Evolutionary conservation across 2,113 vertebrate genomes (phyloP).

Genomic region (Apistogramma diplotaenia): DNA sequence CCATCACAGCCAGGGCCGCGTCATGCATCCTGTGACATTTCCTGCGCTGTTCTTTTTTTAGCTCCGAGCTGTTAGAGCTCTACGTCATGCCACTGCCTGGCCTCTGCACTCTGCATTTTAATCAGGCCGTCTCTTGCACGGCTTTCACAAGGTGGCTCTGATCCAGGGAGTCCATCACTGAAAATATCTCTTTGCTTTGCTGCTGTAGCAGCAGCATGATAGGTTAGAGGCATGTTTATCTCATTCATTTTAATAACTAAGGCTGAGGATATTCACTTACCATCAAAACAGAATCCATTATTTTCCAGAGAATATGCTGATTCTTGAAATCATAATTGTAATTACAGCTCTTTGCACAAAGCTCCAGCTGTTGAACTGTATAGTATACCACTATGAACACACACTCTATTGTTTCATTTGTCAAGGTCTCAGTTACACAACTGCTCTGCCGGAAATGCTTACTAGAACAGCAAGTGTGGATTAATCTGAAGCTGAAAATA

Average conservation of each 20-base stretch:
- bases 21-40: constrained; percentile 50
- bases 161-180: neutral
- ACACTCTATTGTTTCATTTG: neutral
- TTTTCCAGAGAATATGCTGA: neutral
- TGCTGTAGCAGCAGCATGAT: neutral
- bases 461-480: neutral
- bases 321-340: neutral
- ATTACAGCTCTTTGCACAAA: neutral
- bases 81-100: constrained; percentile 49
- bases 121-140: constrained; percentile 16
- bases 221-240: neutral
- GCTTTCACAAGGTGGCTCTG: neutral
- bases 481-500: constrained; percentile 6
- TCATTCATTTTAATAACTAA: neutral
- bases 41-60: constrained; percentile 57
- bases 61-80: constrained; percentile 34
- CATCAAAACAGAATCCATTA: neutral
- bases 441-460: neutral
- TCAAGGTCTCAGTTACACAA: neutral
- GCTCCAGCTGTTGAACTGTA: neutral
- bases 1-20: neutral
- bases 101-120: constrained; percentile 54
- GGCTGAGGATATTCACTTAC: neutral
- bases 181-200: neutral
- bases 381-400: neutral